Evolutionary conservation across 2,797 vertebrate species (phyloP), one percentile per base, ranked within the genome.

Genomic region (Thripadectes ignobilis): DNA sequence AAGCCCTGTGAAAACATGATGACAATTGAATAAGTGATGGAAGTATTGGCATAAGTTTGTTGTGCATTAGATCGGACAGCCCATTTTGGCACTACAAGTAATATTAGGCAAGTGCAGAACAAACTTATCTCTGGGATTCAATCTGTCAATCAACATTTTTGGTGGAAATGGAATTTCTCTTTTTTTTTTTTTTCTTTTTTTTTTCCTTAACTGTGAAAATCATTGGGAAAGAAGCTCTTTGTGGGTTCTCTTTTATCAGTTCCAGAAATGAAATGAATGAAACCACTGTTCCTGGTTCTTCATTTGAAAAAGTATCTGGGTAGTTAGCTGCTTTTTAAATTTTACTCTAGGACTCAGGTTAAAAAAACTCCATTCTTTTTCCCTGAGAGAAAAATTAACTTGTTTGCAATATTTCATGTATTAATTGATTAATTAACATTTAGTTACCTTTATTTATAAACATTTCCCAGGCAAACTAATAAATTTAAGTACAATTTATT

Each of bases 351-450:
- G 14, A 69, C 5, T 27, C 4, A 10, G 29, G 20, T 13, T 14
- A 45, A 57, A 69, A 49, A 30, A 20, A 12, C 3, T 55, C 34
- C 23, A 20, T 39, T 58, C 52, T 24, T 26, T 89, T 32, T 92
- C 49, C 51, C n/a, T 18, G 48, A 82, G 94, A 45, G 49, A 79
- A 95, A 88, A 91, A 86, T 75, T 2, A 36, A 51, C 34, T 41
- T 34, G 2, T 34, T n/a, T 84, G 27, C 41, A 32, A 14, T 87
- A 58, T 75, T 52, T 51, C 75, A 85, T 36, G 17, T 66, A 95
- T 91, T 95, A 94, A 69, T 67, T 62, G 16, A n/a, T 91, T 93
- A 93, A 93, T 91, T 65, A 92, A 49, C 39, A 72, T 72, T 86
- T 90, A 59, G 21, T 17, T 87, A 71, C 12, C 4, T 76, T 76